Evolutionary conservation across 1,140 invertebrate genomes (phyloP), one percentile per base, ranked within the genome.

Genomic region (Drosophila nigromelanica): DNA sequence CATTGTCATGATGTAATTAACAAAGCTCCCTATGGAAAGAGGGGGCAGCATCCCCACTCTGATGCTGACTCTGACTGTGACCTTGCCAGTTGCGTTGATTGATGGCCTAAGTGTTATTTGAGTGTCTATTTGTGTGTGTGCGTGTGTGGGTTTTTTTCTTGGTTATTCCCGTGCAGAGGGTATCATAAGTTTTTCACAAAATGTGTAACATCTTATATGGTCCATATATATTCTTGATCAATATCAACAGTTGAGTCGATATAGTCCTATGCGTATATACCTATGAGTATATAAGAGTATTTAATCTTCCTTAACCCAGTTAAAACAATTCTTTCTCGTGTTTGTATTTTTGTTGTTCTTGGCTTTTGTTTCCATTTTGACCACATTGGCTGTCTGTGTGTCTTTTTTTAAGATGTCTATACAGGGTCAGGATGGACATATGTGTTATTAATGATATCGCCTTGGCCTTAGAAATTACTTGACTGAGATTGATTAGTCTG

Each of bases 81-180:
- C 82, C 78, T 86, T 86, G 82, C 70, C 59, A 64, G 74, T 58
- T 67, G 82, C 60, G 75, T 74, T 86, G 82, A 86, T 86, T 86
- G 82, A 86, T 86, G 82, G 83, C 78, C 67, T 87, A 87, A 87
- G 82, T 82, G 82, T 79, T 86, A 78, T 87, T 86, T 89, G 82
- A 87, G 78, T 86, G 75, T 82, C 80, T 85, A 55, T 81, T 80
- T 68, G 68, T 76, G 21, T 24, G 21, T 2, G 21, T 3, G 21
- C 0, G 21, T 24, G 21, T 85, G 48, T 62, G 45, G 76, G 62
- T 52, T 33, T 14, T 24, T 55, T 39, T 52, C 2, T 47, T 12
- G 12, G 2, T 4, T 40, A 30, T 30, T 2, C 2, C 27, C 4
- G 4, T 30, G 6, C 27, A 5, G 30, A 33, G 5, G 30, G 30